A percentile compares a stretch with the other conserved stretches of the same genome.
phyloP scores from a whole-genome alignment of 2,888 invertebrate genomes.

The Lepeophtheirus nordmannii region DNA sequence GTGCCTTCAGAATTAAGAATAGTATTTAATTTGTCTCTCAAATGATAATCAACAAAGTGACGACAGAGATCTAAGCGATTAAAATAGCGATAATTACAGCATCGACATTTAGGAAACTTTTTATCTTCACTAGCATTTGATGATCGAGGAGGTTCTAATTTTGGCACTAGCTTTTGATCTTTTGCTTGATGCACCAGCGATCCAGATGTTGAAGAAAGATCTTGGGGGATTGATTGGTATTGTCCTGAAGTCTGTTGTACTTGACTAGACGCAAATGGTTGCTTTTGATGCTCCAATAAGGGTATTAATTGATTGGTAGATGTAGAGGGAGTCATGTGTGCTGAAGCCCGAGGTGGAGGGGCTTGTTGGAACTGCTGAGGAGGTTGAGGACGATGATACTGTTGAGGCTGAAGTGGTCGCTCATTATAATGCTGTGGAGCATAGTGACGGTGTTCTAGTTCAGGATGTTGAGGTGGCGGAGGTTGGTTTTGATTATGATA shows the following conservation, averaged over 20 bases:
- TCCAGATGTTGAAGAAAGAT: neutral
- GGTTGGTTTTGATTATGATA: slow-evolving; percentile 1
- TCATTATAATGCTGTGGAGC: neutral
- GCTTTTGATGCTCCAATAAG: neutral
- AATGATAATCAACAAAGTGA: slow-evolving; percentile 23
- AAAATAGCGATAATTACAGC: slow-evolving; percentile 24
- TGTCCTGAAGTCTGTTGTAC: no score
- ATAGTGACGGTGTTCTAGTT: neutral
- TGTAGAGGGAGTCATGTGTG: neutral
- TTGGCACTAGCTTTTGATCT: neutral
- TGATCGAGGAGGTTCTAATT: neutral
- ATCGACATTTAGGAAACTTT: slow-evolving; percentile 21
- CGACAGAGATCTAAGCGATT: slow-evolving; percentile 21
- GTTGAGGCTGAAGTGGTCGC: neutral
- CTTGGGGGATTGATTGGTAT: neutral
- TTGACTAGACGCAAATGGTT: neutral
- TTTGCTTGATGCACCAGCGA: neutral
- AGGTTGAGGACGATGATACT: slow-evolving; percentile 4
- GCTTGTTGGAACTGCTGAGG: neutral
- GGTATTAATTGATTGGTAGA: neutral
- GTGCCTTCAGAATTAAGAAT: neutral
- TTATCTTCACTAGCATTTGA: slow-evolving; percentile 12
- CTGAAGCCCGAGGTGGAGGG: neutral
- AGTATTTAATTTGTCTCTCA: neutral
- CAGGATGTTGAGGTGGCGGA: neutral